Evolutionary conservation across 2,113 vertebrate species (phyloP).

Genomic region (Pampusana beccarii): DNA sequence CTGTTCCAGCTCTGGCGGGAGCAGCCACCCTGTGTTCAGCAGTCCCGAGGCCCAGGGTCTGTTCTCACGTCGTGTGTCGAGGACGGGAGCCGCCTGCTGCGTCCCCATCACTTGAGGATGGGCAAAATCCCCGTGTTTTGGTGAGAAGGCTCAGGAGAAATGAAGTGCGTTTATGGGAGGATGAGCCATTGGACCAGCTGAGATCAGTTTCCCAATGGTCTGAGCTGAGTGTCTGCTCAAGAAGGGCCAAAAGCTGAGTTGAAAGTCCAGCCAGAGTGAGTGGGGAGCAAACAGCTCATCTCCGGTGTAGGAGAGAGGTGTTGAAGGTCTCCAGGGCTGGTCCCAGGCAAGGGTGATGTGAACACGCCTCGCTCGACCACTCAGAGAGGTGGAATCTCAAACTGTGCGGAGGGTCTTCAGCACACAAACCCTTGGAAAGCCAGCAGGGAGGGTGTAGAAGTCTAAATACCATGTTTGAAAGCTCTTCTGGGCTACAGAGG

Average conservation of each 20-base stretch:
- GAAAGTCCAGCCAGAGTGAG: neutral
- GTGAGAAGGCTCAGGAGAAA: neutral
- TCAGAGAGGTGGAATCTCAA: neutral
- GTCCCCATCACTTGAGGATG: neutral
- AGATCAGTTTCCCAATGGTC: neutral
- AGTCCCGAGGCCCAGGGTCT: neutral
- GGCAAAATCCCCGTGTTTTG: neutral
- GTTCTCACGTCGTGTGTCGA: neutral
- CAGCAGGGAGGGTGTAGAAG: neutral
- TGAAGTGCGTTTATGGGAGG: neutral
- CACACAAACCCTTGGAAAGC: neutral
- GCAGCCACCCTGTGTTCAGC: neutral
- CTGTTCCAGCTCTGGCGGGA: neutral
- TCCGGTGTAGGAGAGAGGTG: rapidly evolving
- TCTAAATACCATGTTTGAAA: neutral
- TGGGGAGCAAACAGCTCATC: neutral
- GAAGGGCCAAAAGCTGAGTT: neutral
- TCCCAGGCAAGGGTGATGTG: neutral
- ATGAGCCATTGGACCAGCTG: neutral
- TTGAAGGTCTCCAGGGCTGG: neutral
- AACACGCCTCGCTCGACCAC: rapidly evolving
- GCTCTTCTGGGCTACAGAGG: neutral
- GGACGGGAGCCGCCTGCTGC: neutral
- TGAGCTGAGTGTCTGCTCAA: neutral
- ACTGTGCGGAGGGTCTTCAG: neutral